A percentile compares a stretch with the other conserved stretches of the same genome.
Evolutionary conservation across 2,888 invertebrate species (phyloP).

Genomic region (Drosophila melanocephala): DNA sequence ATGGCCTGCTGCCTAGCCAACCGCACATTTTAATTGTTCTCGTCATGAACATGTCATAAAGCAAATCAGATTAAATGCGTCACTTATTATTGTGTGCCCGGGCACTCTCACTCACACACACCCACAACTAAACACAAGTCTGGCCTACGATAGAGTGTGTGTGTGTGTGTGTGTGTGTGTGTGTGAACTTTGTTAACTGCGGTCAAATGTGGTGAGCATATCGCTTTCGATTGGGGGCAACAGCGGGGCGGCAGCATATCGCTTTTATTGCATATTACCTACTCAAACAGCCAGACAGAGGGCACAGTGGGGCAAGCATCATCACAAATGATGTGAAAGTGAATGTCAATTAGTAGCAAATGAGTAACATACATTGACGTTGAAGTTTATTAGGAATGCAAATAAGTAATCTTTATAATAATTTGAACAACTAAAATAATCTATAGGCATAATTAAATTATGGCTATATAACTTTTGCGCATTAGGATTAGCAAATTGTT

Average conservation of each 20-base stretch:
- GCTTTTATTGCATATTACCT: slow-evolving; percentile 79
- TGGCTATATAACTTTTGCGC: neutral
- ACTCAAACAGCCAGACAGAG: slow-evolving; percentile 44
- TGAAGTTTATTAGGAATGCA: neutral
- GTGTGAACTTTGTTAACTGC: slow-evolving; percentile 75
- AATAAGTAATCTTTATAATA: neutral
- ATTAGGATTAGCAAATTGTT: slow-evolving; percentile 24
- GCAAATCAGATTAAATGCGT: slow-evolving; percentile 83
- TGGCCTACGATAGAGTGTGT: neutral
- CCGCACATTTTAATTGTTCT: slow-evolving; percentile 83
- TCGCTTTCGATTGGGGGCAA: slow-evolving; percentile 51
- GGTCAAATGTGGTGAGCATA: slow-evolving; percentile 77
- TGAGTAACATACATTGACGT: neutral
- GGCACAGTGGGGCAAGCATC: slow-evolving; percentile 53
- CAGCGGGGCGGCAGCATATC: slow-evolving; percentile 60
- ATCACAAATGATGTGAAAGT: neutral
- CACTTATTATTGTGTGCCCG: slow-evolving; percentile 78
- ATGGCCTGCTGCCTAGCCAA: slow-evolving; percentile 71
- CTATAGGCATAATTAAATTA: slow-evolving; percentile 6
- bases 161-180: slow-evolving; percentile 37
- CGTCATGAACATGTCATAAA: slow-evolving; percentile 84
- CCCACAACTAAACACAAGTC: neutral
- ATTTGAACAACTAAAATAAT: neutral
- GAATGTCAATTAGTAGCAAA: neutral
- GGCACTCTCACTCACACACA: slow-evolving; percentile 28